These are phyloP conservation scores for Drosophila emarginata DNA, from an alignment of 2,888 invertebrate genomes.

Conservation along the genomic window DNA sequence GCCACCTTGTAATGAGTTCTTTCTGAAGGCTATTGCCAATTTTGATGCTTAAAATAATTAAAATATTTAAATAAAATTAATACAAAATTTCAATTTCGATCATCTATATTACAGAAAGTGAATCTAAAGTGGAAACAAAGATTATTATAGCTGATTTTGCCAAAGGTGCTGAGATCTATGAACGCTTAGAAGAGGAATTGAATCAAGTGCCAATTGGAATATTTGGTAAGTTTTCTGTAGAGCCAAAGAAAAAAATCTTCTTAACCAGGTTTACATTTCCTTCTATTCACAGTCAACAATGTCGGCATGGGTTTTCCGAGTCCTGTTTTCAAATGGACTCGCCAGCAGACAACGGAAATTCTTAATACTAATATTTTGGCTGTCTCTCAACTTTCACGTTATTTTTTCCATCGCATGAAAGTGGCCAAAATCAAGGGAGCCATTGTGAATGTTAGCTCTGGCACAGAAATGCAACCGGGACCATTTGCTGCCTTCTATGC, in stretches of 20 bases:
- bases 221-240: constrained; percentile 85
- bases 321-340: constrained; percentile 87
- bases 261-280: not conserved
- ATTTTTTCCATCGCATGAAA: constrained; percentile 90
- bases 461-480: constrained; percentile 91
- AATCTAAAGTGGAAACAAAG: constrained; percentile 86
- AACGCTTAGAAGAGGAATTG: constrained; percentile 87
- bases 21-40: too few relatives aligned
- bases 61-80: too few relatives aligned
- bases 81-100: too few relatives aligned
- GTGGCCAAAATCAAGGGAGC: constrained; percentile 87
- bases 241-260: too few relatives aligned
- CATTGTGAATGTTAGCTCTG: constrained; percentile 94
- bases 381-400: constrained; percentile 90
- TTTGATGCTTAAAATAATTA: too few relatives aligned
- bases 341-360: constrained; percentile 89
- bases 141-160: constrained; percentile 91
- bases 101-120: constrained; percentile 79
- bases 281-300: constrained; percentile 86
- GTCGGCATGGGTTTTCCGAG: constrained; percentile 86
- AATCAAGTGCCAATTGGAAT: constrained; percentile 90
- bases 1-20: too few relatives aligned
- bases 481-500: constrained; percentile 94
- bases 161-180: constrained; percentile 87
- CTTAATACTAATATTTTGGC: constrained; percentile 94